Evolutionary conservation across 2,888 invertebrate species (phyloP), one percentile per base, ranked within the genome.

Genomic region (Imbricaverruca yamaguchii): DNA sequence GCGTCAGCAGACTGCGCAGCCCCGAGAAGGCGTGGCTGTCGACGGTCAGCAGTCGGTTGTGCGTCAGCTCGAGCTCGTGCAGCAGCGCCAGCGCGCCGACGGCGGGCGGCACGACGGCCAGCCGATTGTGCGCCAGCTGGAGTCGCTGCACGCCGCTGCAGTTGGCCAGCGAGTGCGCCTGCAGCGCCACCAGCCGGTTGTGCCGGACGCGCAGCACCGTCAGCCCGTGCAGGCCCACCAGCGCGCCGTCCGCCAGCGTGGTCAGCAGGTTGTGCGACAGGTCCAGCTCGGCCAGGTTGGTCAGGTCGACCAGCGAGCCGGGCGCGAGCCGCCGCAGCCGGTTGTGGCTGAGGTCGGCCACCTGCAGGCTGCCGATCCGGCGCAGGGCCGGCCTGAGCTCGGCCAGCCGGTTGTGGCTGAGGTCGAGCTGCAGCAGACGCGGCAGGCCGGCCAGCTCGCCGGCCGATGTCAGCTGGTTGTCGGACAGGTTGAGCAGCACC

Each of bases 371-470:
- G 84, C 91, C 91, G 87, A 95, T 94, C 84, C 89, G 90, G 84
- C 92, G 91, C 87, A 96, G 95, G 82, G 90, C 90, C 83, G 92
- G 89, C 84, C 93, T 92, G 83, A 96, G 89, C 84, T 90, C 91
- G 25, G 93, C 92, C 83, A 95, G 93, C 87, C 93, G 93, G 88
- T 96, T 97, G 87, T 94, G 93, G 86, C 94, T 94, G 86, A 97
- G 90, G 87, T 95, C 95, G 83, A 96, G 89, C 21, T 93, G 93
- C 88, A 94, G 94, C 82, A 97, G 89, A 85, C 92, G 91, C 81
- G 89, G 89, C 83, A 96, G 88, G 15, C 92, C 91, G 83, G 90
- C 89, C 87, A 97, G 95, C 21, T 93, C 92, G 85, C 93, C 91
- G 85, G 92, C 92, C 84, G 93, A 82, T n/a, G 83, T 83, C n/a